Evolutionary conservation across 1,140 invertebrate species (phyloP), one percentile per base, ranked within the genome.

Genomic region (Drosophila azteca): DNA sequence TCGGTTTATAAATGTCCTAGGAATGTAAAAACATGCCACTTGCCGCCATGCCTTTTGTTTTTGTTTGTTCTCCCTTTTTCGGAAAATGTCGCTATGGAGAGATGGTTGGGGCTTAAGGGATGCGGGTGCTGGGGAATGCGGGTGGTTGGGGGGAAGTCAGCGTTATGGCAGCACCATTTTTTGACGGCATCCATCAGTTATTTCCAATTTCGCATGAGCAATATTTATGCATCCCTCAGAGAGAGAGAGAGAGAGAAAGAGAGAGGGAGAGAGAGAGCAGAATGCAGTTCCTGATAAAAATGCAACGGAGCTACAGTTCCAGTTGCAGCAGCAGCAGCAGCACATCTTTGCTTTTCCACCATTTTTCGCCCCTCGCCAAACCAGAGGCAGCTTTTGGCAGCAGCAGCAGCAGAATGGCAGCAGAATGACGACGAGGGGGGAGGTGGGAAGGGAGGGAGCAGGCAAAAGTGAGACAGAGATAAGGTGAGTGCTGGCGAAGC

Each of bases 101-200:
- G 17, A 8, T 29, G 46, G 58, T 29, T 46, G 58, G 11, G 7
- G n/a, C n/a, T n/a, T n/a, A n/a, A n/a, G n/a, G n/a, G n/a, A n/a
- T n/a, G n/a, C n/a, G n/a, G n/a, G n/a, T n/a, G n/a, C n/a, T n/a
- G n/a, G n/a, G n/a, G n/a, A n/a, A n/a, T n/a, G n/a, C n/a, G n/a
- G n/a, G n/a, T 24, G n/a, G 69, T 48, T 69, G n/a, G 58, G 11
- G 7, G 54, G 69, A 70, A 70, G 48, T 50, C 57, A 54, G 58
- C 64, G 45, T 53, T 63, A 52, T 66, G 64, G 67, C 64, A 73
- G 73, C 82, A 77, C 65, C 66, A 65, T 82, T 84, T 84, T 87
- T 87, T 87, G 82, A 87, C 75, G 78, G 82, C 74, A 79, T 87
- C 83, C 82, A 87, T 87, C 82, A 87, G 78, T 87, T 87, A 78